Base-by-base conservation (phyloP, 2,113 vertebrate genomes). In the Spea multiplicata region DNA sequence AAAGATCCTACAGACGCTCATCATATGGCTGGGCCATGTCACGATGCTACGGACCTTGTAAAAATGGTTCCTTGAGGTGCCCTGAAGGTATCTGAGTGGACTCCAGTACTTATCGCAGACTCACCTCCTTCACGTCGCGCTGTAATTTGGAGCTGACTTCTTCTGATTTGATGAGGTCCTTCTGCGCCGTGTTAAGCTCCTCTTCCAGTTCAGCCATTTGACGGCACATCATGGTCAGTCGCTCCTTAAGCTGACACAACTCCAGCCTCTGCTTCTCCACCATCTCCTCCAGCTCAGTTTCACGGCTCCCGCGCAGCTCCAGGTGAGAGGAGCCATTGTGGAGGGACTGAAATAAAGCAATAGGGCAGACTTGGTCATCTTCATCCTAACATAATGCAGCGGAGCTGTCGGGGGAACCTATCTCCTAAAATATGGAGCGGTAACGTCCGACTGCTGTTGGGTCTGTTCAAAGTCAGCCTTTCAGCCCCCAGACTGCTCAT, bases 151-250 rank as follows among this genome's bases (percentile, higher is more conserved):
- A 87, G 83, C 94, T 95, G 82, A 92, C 88, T 85, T 96, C 96
- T 82, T 97, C 95, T 0, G 96, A 95, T 57, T 95, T 94, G 71
- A 93, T 89, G 84, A 97, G 89, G 84, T 97, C 95, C 74, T 94
- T 92, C 81, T 94, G 90, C 75, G 94, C 94, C 0, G 93, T 93
- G 8, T 93, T 93, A 76, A 96, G 87, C 89, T 97, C 95, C 82
- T 97, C 96, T 89, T 97, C 95, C 16, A 96, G 91, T 87, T 96
- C 94, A 0, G 94, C 94, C 78, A 96, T 94, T 91, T 96, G 95
- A 87, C 95, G 91, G 87, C 95, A 95, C 89, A 97, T 89, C 84
- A 94, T 91, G 2, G 94, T 94, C 84, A 96, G 91, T 62, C 95
- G 87, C 85, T 97, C 95, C 66, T 95, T 94, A 82, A 96, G 89